Evolutionary conservation across 2,113 vertebrate species (phyloP).

Genomic region (Dipodomys ordii): DNA sequence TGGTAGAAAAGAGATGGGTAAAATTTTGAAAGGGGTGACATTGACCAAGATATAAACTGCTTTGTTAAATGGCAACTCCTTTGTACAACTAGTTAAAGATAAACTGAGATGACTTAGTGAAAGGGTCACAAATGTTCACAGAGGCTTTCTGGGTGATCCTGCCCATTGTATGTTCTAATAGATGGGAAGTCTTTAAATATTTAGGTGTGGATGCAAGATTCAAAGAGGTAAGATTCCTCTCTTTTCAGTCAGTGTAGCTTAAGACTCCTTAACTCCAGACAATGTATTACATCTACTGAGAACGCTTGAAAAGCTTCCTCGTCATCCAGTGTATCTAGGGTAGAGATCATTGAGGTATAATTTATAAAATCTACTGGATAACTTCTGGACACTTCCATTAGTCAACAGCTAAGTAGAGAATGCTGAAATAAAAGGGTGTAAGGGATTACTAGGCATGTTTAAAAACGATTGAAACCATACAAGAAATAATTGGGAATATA

Average conservation of each 20-base stretch:
- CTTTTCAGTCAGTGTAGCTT: conserved; percentile 1
- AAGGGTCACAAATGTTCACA: not conserved
- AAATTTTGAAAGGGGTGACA: no score
- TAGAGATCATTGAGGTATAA: not conserved
- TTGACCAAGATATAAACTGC: no score
- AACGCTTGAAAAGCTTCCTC: not conserved
- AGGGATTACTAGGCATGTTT: not conserved
- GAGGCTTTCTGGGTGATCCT: not conserved
- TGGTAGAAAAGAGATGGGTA: no score
- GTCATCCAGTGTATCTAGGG: not conserved
- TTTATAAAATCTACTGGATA: not conserved
- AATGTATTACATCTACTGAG: not conserved
- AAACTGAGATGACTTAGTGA: not conserved
- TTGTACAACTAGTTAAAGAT: not conserved
- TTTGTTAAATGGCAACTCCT: no score
- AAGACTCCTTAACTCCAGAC: not conserved
- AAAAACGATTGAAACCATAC: not conserved
- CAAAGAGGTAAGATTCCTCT: not conserved
- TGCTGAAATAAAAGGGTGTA: not conserved
- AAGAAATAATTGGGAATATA: not conserved
- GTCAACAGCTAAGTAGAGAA: not conserved
- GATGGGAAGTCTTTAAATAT: not conserved
- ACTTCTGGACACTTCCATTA: not conserved
- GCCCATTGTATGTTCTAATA: not conserved
- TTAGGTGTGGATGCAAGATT: not conserved